phyloP scores from a whole-genome alignment of 1,140 invertebrate species.

The Pissodes strobi region DNA sequence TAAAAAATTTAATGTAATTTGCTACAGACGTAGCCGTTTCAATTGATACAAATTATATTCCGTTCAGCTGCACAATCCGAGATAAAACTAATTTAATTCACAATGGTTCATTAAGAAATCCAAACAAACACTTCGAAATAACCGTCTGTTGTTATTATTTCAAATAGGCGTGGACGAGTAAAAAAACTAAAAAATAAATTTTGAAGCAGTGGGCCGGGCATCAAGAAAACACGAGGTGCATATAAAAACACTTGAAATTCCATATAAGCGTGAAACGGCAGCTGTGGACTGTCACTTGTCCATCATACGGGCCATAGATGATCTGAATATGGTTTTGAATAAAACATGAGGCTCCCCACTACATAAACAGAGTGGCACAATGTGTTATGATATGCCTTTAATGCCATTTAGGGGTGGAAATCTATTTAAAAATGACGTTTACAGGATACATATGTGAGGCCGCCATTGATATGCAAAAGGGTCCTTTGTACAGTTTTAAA shows the following conservation, averaged over 20 bases:
- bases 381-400: constrained; percentile 52
- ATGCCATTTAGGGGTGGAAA: constrained; percentile 51
- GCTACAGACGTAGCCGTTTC: no score
- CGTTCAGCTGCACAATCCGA: constrained; percentile 2
- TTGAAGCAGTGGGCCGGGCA: constrained; percentile 8
- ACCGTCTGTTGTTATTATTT: constrained; percentile 19
- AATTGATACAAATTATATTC: not conserved
- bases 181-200: constrained; percentile 21
- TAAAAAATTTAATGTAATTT: no score
- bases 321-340: constrained; percentile 53
- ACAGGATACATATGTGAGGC: constrained; percentile 50
- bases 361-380: constrained; percentile 49
- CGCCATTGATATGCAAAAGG: constrained; percentile 53
- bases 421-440: constrained; percentile 55
- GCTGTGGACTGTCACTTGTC: constrained; percentile 55
- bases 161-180: constrained; percentile 1
- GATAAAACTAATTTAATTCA: constrained; percentile 16
- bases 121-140: constrained; percentile 29
- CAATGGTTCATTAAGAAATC: constrained; percentile 28
- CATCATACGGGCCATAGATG: constrained; percentile 48
- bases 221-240: constrained; percentile 19
- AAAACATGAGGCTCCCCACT: constrained; percentile 51
- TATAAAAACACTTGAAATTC: constrained; percentile 34
- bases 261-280: constrained; percentile 42
- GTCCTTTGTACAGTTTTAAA: constrained; percentile 48